Evolutionary conservation across 2,113 vertebrate species (phyloP), one percentile per base, ranked within the genome.

Genomic region (Upupa epops): DNA sequence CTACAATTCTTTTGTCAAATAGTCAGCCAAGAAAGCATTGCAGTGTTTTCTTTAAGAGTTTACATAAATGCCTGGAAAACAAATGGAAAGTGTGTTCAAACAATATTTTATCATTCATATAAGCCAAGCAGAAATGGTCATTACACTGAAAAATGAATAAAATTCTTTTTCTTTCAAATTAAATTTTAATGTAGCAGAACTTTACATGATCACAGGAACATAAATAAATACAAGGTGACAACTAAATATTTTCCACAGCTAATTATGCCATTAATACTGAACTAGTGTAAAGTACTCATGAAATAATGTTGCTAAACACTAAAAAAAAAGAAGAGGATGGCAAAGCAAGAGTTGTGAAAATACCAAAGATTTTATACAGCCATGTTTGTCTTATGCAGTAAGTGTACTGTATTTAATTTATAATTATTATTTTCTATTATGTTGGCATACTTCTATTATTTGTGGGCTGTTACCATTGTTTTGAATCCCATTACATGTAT

Each of bases 111-210:
- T 95, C 95, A 96, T 97, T 97, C 93, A 96, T 91, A 96, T 86
- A 95, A 96, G 90, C 96, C 89, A 78, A 92, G 86, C 45, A 95
- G 93, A 97, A 97, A 96, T 85, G 95, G 96, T 90, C 95, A 97
- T 97, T 97, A 97, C 85, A 86, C 54, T 96, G 96, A 97, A 96
- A 98, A 98, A 97, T 97, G 96, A 96, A 97, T 83, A 97, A 96
- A 97, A 97, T 94, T 96, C 18, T 49, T 95, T 97, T 97, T 97
- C 95, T 94, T 97, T 96, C n/a, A 71, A 97, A 97, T 98, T 97
- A 97, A 97, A 97, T 97, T 98, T 97, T 97, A 97, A 98, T 97
- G 96, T 97, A 97, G 96, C 97, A 98, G 96, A 98, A 97, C 97
- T 97, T 97, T 96, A 97, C 96, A 97, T 91, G 96, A 97, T 97